Evolutionary conservation across 2,797 vertebrate genomes (phyloP).

Genomic region (Channallabes apus): DNA sequence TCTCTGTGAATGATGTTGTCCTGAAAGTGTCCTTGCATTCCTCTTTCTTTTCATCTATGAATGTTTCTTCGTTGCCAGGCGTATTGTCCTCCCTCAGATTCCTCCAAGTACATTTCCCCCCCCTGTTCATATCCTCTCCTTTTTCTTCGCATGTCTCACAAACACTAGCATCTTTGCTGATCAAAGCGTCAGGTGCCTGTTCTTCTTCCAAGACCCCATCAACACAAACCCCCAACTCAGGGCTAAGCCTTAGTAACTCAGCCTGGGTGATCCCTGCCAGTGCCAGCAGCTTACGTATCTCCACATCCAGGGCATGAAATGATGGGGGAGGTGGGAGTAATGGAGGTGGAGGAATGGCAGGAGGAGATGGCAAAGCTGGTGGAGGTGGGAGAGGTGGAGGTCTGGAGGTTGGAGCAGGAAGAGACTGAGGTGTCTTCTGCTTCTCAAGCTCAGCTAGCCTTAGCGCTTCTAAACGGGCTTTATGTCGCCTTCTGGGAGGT

Average conservation of each 20-base stretch:
- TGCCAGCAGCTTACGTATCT: conserved; percentile 75
- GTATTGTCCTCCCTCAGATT: conserved; percentile 57
- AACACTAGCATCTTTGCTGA: conserved; percentile 2
- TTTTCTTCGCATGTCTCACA: conserved; percentile 49
- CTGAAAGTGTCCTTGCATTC: conserved; percentile 63
- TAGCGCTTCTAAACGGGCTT: conserved; percentile 70
- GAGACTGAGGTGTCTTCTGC: conserved; percentile 72
- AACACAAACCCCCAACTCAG: conserved; percentile 77
- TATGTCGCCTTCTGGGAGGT: conserved; percentile 59
- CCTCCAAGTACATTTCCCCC: conserved; percentile 39
- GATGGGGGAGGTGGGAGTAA: conserved; percentile 66
- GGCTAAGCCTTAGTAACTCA: conserved; percentile 79
- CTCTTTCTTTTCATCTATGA: conserved; percentile 56
- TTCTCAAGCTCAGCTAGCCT: conserved; percentile 70
- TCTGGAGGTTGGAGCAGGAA: conserved; percentile 67
- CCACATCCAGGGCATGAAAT: conserved; percentile 66
- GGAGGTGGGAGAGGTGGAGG: conserved; percentile 70
- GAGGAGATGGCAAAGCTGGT: conserved; percentile 50
- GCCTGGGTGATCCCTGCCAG: conserved; percentile 80
- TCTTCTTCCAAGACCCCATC: conserved; percentile 62
- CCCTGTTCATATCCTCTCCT: conserved; percentile 45
- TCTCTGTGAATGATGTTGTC: conserved; percentile 88
- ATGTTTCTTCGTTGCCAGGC: conserved; percentile 28
- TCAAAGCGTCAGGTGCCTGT: conserved; percentile 47
- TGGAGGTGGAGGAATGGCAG: conserved; percentile 66